phyloP scores from a whole-genome alignment of 2,888 invertebrate species.

The Drosophila diplacantha region DNA sequence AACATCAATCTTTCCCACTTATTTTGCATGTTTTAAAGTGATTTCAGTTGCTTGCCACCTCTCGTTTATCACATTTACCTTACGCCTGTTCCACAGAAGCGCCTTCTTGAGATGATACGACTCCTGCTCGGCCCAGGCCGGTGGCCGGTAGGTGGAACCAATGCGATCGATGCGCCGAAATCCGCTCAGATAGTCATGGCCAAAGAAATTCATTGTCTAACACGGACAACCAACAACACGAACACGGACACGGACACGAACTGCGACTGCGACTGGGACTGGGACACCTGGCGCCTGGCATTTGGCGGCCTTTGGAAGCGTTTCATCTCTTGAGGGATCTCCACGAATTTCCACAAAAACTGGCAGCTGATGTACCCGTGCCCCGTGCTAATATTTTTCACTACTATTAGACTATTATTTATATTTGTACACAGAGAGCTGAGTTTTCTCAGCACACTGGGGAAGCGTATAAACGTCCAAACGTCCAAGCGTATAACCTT shows the following conservation, averaged over 20 bases:
- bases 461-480: background rate
- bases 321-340: constrained; percentile 21
- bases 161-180: constrained; percentile 71
- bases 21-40: no score
- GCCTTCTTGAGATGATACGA: constrained; percentile 40
- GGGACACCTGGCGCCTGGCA: constrained; percentile 23
- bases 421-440: background rate
- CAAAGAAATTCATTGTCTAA: constrained; percentile 75
- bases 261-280: background rate
- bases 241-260: no score
- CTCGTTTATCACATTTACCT: constrained; percentile 37
- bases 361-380: background rate
- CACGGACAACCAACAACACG: background rate
- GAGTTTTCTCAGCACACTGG: constrained; percentile 47
- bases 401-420: constrained; percentile 14
- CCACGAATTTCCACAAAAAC: background rate
- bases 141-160: constrained; percentile 51
- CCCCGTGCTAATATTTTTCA: background rate
- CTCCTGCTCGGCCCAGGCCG: constrained; percentile 58
- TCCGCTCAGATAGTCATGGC: constrained; percentile 74
- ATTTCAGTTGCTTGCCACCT: no score
- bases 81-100: constrained; percentile 52
- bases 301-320: constrained; percentile 1
- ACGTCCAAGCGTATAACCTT: constrained; percentile 58
- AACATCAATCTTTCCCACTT: no score